Base-by-base conservation (phyloP, 2,888 invertebrate genomes). In the Ypsolopha sequella region DNA sequence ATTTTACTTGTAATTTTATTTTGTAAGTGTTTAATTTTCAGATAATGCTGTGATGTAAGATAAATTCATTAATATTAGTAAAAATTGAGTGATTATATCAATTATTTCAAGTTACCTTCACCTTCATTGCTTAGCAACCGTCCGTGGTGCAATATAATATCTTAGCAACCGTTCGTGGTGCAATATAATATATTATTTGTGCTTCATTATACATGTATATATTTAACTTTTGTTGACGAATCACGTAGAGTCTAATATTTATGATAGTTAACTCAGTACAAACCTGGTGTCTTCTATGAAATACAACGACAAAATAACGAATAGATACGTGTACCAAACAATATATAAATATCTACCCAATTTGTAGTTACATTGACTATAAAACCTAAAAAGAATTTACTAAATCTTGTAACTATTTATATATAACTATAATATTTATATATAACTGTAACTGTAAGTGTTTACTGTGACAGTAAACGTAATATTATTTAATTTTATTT, bases 1-100 rank as follows among this genome's bases (percentile, higher is more conserved):
- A 38, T 10, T 10, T 9, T 38, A 36, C 11, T 3, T 7, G 36
- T 10, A 36, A 36, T 13, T 36, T 11, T 13, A 58, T 58, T 69
- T 80, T 24, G 4, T n/a, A 82, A 80, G 79, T 80, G 78, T 64
- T 41, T 41, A 33, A 33, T 80, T 81, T 81, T 84, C 85, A 79
- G 79, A 80, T 36, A 71, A 73, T 69, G 84, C 84, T 85, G 85
- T 85, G 85, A 85, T 85, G 80, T 84, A 80, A 80, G 73, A 74
- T 82, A 79, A 66, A 61, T 54, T 54, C 52, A 57, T 44, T 13
- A 14, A 14, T 44, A 9, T 44, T 6, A 14, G 14, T 50, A 50
- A 41, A 41, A 34, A 39, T 41, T 14, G 13, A 36, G 33, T 49
- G 6, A 44, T 49, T 49, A 14, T 49, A 39, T 38, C 39, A 24